A percentile compares a stretch with the other conserved stretches of the same genome.
Conservation (phyloP, 2,888 invertebrate genomes). For the Azorinus chamasolen region DNA sequence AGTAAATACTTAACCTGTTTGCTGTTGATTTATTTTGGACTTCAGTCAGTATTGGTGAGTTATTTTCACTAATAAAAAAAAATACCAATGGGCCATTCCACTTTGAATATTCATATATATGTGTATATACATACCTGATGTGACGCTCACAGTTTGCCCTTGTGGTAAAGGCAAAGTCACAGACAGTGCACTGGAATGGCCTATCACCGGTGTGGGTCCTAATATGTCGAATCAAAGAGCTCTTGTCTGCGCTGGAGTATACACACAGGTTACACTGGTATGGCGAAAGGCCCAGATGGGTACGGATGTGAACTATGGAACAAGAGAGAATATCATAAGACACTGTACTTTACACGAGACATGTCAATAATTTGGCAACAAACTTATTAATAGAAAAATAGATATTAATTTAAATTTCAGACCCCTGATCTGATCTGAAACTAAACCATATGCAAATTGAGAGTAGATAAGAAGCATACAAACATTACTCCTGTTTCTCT, state of each 20-base stretch:
- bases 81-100: too few relatives aligned
- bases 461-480: too few relatives aligned
- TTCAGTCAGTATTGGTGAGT: too few relatives aligned
- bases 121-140: conserved; percentile 88
- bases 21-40: too few relatives aligned
- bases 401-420: too few relatives aligned
- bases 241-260: conserved; percentile 95
- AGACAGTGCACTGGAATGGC: conserved; percentile 97
- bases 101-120: too few relatives aligned
- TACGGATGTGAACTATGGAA: conserved; percentile 83
- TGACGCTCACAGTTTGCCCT: conserved; percentile 99
- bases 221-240: conserved; percentile 96
- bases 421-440: too few relatives aligned
- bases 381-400: not conserved
- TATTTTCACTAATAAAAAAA: too few relatives aligned
- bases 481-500: too few relatives aligned
- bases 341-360: not conserved
- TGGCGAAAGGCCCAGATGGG: conserved; percentile 92
- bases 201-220: conserved; percentile 98
- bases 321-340: too few relatives aligned
- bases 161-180: conserved; percentile 98
- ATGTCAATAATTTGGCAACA: not conserved
- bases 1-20: too few relatives aligned
- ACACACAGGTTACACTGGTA: conserved; percentile 98
- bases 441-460: too few relatives aligned